phyloP scores from a whole-genome alignment of 1,140 invertebrate genomes.

The Trachymyrmex septentrionalis region DNA sequence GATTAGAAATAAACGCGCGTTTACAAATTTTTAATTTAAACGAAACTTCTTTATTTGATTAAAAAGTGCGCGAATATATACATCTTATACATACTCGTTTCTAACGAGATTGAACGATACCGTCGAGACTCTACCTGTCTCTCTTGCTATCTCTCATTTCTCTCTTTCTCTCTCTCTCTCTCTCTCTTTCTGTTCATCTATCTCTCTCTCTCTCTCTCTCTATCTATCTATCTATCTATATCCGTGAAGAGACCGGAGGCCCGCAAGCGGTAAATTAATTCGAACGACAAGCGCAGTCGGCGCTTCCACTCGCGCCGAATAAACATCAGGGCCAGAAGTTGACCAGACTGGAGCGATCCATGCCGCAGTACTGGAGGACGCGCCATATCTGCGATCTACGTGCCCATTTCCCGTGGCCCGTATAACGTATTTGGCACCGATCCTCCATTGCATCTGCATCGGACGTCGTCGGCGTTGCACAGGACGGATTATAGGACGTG shows the following conservation, averaged over 20 bases:
- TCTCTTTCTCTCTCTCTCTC: not conserved
- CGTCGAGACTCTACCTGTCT: not conserved
- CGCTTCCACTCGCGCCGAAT: conserved; percentile 73
- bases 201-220: not conserved
- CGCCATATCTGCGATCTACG: conserved; percentile 69
- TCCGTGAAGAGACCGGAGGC: conserved; percentile 55
- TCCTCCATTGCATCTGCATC: conserved; percentile 74
- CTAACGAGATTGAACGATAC: conserved; percentile 33
- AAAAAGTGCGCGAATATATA: not conserved
- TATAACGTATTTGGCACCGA: conserved; percentile 75
- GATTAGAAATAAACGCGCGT: not conserved
- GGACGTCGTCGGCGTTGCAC: conserved; percentile 70
- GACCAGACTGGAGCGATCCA: conserved; percentile 64
- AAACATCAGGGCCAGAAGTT: conserved; percentile 83
- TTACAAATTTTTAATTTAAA: conserved; percentile 1
- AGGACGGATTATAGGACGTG: conserved; percentile 51
- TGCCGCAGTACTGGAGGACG: conserved; percentile 52
- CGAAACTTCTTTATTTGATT: not conserved
- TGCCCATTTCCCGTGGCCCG: conserved; percentile 68
- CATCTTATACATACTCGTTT: not conserved
- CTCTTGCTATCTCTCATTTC: not conserved
- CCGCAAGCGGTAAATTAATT: conserved; percentile 80
- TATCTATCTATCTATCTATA: conserved; percentile 34
- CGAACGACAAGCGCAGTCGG: conserved; percentile 80
- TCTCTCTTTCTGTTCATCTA: not conserved